Base-by-base conservation (phyloP, 2,888 invertebrate species). In the Pristionchus arcanus region DNA sequence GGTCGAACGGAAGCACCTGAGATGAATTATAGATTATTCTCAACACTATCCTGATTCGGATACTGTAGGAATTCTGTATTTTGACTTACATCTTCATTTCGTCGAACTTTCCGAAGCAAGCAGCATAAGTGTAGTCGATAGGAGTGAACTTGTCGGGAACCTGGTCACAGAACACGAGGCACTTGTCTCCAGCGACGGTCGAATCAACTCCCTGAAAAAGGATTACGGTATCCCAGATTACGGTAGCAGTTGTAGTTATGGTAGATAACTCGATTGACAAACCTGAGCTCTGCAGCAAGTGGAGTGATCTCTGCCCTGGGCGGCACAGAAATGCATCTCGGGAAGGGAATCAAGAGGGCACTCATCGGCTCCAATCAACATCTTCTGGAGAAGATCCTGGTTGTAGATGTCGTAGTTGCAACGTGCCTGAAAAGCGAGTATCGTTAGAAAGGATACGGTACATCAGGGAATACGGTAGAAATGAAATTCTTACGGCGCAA, bases 281-380 rank as follows among this genome's bases (percentile, higher is more conserved):
- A 87, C 87, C 68, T 68, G 66, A 19, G 63, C 28, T n/a, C 25
- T 28, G 68, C 87, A 87, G 53, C 87, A 87, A 19, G 31, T 68
- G 19, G 87, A 68, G 42, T 87, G 87, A 13, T 87, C 87, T 28
- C 87, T 28, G 2, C 87, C 87, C 49, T 87, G 87, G 28, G 87
- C 87, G 42, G 87, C 87, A 49, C 87, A 87, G 68, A 87, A 87
- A 28, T 87, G 87, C 63, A 87, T 68, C 68, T 87, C 87, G 63
- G 87, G 87, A 34, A 87, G 87, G 25, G 87, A 87, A 87, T 87
- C 87, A 25, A 87, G 87, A 87, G 87, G 68, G 55, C 87, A 87
- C 68, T 66, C 87, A 42, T 87, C 66, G 16, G 87, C 87, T 42
- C 87, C 87, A 49, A 68, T 68, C 19, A 87, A 68, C 87, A 87